phyloP scores from a whole-genome alignment of 2,113 vertebrate genomes.

The Lamprotornis superbus region DNA sequence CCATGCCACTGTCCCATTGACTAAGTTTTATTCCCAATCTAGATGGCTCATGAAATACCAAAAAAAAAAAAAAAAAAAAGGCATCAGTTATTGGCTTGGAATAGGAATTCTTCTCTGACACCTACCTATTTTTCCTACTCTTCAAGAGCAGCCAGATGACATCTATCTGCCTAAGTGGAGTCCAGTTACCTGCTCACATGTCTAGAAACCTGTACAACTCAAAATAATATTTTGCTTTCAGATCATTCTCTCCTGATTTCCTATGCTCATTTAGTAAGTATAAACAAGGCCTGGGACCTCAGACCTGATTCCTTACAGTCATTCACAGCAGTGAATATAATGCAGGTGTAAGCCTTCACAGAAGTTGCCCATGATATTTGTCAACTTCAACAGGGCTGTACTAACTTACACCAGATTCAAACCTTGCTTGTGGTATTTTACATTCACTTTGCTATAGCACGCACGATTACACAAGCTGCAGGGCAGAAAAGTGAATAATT shows the following conservation, averaged over 20 bases:
- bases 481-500: conserved; percentile 25
- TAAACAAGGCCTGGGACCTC: not conserved
- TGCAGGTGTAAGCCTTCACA: not conserved
- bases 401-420: not conserved
- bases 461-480: conserved; percentile 16
- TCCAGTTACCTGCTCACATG: not conserved
- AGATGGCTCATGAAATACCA: not conserved
- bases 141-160: not conserved
- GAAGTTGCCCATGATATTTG: not conserved
- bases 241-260: not conserved
- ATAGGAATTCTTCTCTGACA: not conserved
- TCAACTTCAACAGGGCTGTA: not conserved
- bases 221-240: not conserved
- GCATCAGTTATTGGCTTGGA: not conserved
- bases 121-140: not conserved
- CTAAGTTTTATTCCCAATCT: not conserved
- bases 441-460: not conserved
- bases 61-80: not conserved
- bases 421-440: not conserved
- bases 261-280: not conserved
- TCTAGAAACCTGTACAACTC: not conserved
- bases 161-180: not conserved
- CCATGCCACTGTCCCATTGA: not conserved
- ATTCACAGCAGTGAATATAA: not conserved
- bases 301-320: not conserved